A percentile compares a stretch with the other conserved stretches of the same genome.
Conservation (phyloP, 2,888 invertebrate species). For the Melanophora roralis region DNA sequence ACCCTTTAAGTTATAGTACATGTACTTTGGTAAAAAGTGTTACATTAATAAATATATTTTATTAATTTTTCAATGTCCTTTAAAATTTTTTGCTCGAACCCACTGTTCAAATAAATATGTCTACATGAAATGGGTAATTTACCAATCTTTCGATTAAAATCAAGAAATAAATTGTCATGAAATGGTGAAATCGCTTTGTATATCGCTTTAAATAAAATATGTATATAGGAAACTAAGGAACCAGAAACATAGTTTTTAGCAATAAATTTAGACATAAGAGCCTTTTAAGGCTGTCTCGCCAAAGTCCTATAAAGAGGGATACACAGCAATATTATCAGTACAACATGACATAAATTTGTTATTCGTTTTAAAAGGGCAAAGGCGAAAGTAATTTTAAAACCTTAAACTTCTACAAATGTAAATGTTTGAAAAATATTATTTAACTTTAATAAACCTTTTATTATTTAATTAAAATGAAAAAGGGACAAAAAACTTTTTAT, state of each 20-base stretch:
- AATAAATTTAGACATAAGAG: no score
- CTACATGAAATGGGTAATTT: conserved; percentile 50
- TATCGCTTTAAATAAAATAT: conserved; percentile 29
- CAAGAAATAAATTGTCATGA: conserved; percentile 54
- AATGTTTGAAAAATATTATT: conserved; percentile 30
- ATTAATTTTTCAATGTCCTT: no score
- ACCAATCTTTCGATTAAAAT: conserved; percentile 57
- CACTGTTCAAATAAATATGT: conserved; percentile 20
- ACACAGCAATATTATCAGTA: conserved; percentile 28
- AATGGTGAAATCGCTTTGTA: conserved; percentile 54
- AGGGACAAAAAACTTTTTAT: background rate
- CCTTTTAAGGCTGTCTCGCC: background rate
- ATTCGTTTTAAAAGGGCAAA: background rate
- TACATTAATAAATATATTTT: no score
- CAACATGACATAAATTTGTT: no score
- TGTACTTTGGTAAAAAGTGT: no score
- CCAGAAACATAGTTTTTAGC: no score
- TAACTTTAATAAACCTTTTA: conserved; percentile 46
- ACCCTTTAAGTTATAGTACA: no score
- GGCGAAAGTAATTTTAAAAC: background rate
- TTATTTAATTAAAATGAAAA: conserved; percentile 51
- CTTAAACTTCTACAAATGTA: conserved; percentile 10
- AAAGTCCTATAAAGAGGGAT: background rate
- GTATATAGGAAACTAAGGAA: no score
- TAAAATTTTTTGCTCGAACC: background rate